A percentile compares a stretch with the other conserved stretches of the same genome.
These are phyloP conservation scores for Rhynchonycteris naso DNA, from an alignment of 2,797 vertebrate species.

Conservation along the genomic window DNA sequence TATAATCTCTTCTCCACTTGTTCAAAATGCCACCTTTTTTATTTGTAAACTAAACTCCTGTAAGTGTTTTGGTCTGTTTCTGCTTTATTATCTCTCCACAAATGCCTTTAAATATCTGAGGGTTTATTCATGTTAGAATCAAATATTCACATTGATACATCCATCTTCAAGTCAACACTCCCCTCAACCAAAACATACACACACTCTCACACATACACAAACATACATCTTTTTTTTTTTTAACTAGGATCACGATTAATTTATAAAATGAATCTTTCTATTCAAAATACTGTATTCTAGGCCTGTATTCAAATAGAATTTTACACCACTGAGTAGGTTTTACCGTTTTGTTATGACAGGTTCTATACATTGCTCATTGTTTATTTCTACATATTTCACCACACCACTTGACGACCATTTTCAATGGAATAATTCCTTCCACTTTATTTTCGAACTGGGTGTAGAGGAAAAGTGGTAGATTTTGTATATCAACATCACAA, in stretches of 20 bases:
- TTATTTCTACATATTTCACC: not conserved
- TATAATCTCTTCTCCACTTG: not conserved
- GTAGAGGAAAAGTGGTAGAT: not conserved
- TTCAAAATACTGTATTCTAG: not conserved
- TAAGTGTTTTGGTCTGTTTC: not conserved
- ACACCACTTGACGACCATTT: not conserved
- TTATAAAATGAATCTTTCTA: not conserved
- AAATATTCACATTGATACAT: not conserved
- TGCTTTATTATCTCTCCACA: not conserved
- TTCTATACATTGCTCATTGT: not conserved
- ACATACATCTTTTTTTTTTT: not conserved
- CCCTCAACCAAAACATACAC: not conserved
- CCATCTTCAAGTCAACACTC: not conserved
- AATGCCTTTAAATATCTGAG: conserved; percentile 31
- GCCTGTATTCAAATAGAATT: not conserved
- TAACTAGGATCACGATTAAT: not conserved
- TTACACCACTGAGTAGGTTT: not conserved
- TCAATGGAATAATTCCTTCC: not conserved
- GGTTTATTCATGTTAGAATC: not conserved
- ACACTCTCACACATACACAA: not conserved
- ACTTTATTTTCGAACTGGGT: conserved; percentile 16
- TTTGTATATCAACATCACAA: not conserved
- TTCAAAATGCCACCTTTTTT: conserved; percentile 8
- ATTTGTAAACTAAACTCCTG: conserved; percentile 3
- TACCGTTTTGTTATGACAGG: not conserved